These are phyloP conservation scores for Limnephilus auricula DNA, from an alignment of 2,888 invertebrate species.

Conservation along the genomic window DNA sequence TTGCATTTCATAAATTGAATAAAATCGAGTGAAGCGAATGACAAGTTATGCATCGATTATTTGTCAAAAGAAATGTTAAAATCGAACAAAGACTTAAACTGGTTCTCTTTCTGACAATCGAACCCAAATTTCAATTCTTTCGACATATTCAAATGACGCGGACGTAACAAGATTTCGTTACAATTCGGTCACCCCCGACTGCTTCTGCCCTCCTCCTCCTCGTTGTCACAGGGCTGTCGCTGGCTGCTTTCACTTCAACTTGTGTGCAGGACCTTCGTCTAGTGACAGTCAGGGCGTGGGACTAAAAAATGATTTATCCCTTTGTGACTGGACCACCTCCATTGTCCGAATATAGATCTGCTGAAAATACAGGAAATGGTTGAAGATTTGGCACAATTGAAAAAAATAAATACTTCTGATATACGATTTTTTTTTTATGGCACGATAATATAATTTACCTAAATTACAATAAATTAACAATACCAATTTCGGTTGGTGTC, in stretches of 20 bases:
- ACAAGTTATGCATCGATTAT: not conserved
- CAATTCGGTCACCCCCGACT: not conserved
- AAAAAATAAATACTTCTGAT: too few relatives aligned
- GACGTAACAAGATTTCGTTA: slow-evolving; percentile 34
- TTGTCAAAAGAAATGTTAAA: not conserved
- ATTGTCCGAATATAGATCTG: not conserved
- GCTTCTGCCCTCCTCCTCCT: not conserved
- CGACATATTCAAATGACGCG: slow-evolving; percentile 36
- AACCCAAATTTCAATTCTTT: not conserved
- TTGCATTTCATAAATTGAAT: not conserved
- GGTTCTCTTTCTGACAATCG: not conserved
- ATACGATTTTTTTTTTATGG: too few relatives aligned
- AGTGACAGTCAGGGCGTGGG: slow-evolving; percentile 35
- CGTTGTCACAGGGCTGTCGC: slow-evolving; percentile 3
- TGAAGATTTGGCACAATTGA: too few relatives aligned
- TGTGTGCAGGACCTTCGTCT: slow-evolving; percentile 32
- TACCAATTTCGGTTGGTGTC: too few relatives aligned
- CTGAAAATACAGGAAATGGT: not conserved
- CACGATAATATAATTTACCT: too few relatives aligned
- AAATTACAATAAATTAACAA: too few relatives aligned
- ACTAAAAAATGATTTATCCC: slow-evolving; percentile 38
- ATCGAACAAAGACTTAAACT: not conserved
- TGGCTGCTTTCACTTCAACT: not conserved
- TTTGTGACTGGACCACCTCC: slow-evolving; percentile 18
- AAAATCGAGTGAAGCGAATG: not conserved